Evolutionary conservation across 2,113 vertebrate genomes (phyloP).

Genomic region (Pelvicachromis taeniatus): DNA sequence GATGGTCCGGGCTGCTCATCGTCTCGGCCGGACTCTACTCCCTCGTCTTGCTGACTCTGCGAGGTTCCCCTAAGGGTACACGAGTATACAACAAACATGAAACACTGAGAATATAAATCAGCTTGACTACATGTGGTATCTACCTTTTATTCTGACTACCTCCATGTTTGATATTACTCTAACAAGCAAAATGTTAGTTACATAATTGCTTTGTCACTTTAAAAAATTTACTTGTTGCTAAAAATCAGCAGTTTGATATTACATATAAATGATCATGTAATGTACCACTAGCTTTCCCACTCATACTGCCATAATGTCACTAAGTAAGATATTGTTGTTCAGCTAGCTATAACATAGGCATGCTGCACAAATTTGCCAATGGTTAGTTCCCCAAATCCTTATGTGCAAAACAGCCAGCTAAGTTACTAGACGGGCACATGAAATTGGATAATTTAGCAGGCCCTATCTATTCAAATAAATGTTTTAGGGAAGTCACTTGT

Average conservation of each 20-base stretch:
- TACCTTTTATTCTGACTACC: background rate
- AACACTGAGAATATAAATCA: background rate
- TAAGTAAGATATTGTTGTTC: background rate
- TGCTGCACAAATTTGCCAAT: background rate
- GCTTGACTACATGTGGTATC: background rate
- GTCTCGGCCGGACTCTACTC: conserved; percentile 55
- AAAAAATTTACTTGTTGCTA: background rate
- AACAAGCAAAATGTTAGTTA: background rate
- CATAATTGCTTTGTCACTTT: background rate
- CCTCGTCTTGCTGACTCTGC: conserved; percentile 73
- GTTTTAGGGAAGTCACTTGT: background rate
- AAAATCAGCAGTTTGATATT: background rate
- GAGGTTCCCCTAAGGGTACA: conserved; percentile 78
- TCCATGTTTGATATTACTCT: background rate
- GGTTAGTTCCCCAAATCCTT: background rate
- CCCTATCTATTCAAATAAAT: background rate
- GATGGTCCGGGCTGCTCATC: conserved; percentile 85
- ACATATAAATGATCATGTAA: background rate
- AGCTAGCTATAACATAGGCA: background rate
- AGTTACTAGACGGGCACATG: background rate
- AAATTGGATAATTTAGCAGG: background rate
- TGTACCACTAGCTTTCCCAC: background rate
- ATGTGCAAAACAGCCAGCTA: background rate
- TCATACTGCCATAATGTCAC: background rate
- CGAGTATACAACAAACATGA: background rate